Conservation (phyloP, 2,888 invertebrate genomes). For the Melolontha melolontha region DNA sequence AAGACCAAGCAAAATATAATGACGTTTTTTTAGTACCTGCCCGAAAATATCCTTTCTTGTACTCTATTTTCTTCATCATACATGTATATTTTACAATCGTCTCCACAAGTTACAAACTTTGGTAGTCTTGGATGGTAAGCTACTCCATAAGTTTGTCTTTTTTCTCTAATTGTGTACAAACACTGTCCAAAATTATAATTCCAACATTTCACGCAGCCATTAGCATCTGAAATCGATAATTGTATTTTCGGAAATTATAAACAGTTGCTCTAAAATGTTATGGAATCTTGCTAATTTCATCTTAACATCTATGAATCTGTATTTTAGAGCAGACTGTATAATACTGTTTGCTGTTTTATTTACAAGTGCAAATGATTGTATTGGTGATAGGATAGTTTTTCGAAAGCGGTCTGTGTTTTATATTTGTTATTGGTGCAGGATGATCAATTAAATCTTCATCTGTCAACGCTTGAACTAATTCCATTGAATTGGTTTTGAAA, state of each 20-base stretch:
- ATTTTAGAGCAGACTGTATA: conserved; percentile 5
- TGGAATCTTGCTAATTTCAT: neutral
- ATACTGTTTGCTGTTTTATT: conserved; percentile 63
- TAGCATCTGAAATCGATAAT: conserved; percentile 68
- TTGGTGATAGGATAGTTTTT: conserved; percentile 72
- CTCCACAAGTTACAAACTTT: conserved; percentile 73
- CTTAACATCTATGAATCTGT: no score
- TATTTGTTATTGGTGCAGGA: conserved; percentile 71
- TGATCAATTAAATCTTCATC: conserved; percentile 70
- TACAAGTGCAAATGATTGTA: conserved; percentile 71
- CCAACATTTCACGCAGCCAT: conserved; percentile 78
- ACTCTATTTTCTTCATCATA: conserved; percentile 78
- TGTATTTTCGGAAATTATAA: neutral
- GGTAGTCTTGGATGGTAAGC: conserved; percentile 72
- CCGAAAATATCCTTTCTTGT: conserved; percentile 72
- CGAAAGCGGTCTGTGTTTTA: conserved; percentile 73
- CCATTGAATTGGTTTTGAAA: conserved; percentile 68
- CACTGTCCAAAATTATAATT: conserved; percentile 75
- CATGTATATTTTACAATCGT: conserved; percentile 73
- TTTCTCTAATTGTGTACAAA: conserved; percentile 74
- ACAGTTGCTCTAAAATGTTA: conserved; percentile 8
- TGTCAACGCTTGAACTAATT: conserved; percentile 66
- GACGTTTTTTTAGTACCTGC: conserved; percentile 65
- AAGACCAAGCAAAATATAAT: neutral
- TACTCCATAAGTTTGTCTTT: conserved; percentile 74